Conservation (phyloP, 2,797 vertebrate species). For the Helicolenus hilgendorfi region DNA sequence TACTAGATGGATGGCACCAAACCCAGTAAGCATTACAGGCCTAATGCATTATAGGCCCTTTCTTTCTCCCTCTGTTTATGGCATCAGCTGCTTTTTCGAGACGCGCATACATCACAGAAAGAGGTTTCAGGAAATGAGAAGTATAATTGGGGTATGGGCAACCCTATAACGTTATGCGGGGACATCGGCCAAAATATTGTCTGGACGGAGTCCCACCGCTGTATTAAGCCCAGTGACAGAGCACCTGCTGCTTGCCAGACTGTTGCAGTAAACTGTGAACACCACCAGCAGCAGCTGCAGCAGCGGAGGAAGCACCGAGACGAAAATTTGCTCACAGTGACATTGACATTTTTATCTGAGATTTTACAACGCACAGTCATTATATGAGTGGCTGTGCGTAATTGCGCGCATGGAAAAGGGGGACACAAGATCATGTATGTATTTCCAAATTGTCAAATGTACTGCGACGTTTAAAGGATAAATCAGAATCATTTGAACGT, state of each 20-base stretch:
- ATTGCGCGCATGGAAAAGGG: background rate
- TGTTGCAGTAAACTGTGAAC: conserved; percentile 84
- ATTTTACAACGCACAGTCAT: conserved; percentile 40
- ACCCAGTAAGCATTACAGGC: conserved; percentile 27
- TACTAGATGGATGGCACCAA: conserved; percentile 24
- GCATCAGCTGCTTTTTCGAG: conserved; percentile 49
- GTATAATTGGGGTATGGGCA: conserved; percentile 44
- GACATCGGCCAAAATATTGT: conserved; percentile 70
- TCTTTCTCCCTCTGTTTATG: conserved; percentile 32
- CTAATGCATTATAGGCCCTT: conserved; percentile 20
- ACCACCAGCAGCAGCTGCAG: conserved; percentile 53
- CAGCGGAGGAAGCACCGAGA: conserved; percentile 20
- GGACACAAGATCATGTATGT: background rate
- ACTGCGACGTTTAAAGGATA: conserved; percentile 1
- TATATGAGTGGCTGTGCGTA: conserved; percentile 11
- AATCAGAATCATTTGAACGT: background rate
- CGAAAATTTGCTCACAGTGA: conserved; percentile 52
- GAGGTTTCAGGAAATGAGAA: conserved; percentile 66
- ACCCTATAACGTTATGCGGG: conserved; percentile 43
- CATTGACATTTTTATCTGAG: conserved; percentile 76
- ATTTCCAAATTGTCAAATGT: conserved; percentile 26
- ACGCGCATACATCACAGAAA: conserved; percentile 47
- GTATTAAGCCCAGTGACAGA: conserved; percentile 82
- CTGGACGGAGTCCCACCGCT: conserved; percentile 80
- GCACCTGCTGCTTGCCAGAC: conserved; percentile 88